phyloP scores from a whole-genome alignment of 2,888 invertebrate species.

The Ectropis crepuscularia region DNA sequence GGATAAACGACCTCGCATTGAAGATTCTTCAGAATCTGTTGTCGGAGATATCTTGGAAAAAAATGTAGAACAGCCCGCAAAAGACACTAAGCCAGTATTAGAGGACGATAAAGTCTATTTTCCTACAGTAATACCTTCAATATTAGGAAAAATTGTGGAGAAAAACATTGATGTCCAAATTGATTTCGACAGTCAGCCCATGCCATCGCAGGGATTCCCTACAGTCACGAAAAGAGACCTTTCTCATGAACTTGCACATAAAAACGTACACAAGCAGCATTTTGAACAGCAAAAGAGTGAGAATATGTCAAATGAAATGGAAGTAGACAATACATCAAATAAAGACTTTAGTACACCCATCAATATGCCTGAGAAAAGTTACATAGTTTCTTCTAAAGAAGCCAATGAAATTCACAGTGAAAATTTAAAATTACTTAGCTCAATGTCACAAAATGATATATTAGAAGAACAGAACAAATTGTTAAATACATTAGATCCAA shows the following conservation, averaged over 20 bases:
- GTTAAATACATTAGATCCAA: constrained; percentile 86
- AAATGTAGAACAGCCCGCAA: constrained; percentile 47
- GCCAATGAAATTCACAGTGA: constrained; percentile 88
- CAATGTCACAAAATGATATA: constrained; percentile 91
- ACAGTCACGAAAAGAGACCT: constrained; percentile 71
- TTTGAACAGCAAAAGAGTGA: constrained; percentile 49
- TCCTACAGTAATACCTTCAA: constrained; percentile 71
- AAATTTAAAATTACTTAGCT: constrained; percentile 87
- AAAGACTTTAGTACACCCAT: constrained; percentile 28
- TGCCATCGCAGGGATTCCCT: constrained; percentile 81
- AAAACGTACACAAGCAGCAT: constrained; percentile 81
- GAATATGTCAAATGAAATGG: constrained; percentile 51
- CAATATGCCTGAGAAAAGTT: constrained; percentile 71
- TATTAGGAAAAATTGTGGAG: constrained; percentile 85
- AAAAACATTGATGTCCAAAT: constrained; percentile 60
- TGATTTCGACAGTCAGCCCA: constrained; percentile 51
- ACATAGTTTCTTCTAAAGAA: constrained; percentile 76
- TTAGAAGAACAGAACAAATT: constrained; percentile 89
- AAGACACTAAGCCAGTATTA: constrained; percentile 35
- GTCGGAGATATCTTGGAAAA: constrained; percentile 71
- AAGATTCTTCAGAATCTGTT: constrained; percentile 45
- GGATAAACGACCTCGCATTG: constrained; percentile 71
- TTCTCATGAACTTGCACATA: constrained; percentile 53
- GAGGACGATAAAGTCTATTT: constrained; percentile 77
- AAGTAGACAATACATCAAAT: constrained; percentile 53